Evolutionary conservation across 1,140 invertebrate species (phyloP).

Genomic region (Calosoma granatense): DNA sequence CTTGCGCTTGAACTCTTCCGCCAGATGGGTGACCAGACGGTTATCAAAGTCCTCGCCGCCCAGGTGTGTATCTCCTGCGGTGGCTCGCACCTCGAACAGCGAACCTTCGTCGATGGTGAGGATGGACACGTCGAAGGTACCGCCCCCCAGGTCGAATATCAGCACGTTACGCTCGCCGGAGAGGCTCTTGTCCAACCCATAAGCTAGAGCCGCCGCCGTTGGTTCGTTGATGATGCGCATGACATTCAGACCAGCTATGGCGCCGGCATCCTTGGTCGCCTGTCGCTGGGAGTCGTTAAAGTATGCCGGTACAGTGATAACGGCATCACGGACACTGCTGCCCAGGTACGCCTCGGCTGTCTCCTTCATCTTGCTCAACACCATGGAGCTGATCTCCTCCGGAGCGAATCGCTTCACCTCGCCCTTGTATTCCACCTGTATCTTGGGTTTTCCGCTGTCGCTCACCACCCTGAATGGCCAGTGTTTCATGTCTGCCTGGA

Average conservation of each 20-base stretch:
- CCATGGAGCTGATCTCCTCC: slow-evolving; percentile 54
- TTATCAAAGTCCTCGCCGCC: no score
- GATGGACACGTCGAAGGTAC: slow-evolving; percentile 59
- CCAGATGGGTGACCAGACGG: slow-evolving; percentile 56
- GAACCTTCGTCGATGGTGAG: no score
- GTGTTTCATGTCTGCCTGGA: no score
- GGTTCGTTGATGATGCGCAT: slow-evolving; percentile 49
- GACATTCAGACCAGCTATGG: slow-evolving; percentile 44
- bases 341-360: slow-evolving; percentile 38
- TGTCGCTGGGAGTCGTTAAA: no score
- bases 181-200: slow-evolving; percentile 48
- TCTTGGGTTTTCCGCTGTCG: slow-evolving; percentile 30
- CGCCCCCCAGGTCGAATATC: slow-evolving; percentile 43
- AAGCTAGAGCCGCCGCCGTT: slow-evolving; percentile 53
- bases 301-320: slow-evolving; percentile 36
- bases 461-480: no score
- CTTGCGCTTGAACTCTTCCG: slow-evolving; percentile 40
- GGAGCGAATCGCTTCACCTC: no score
- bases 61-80: slow-evolving; percentile 47
- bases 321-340: slow-evolving; percentile 23
- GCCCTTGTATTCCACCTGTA: slow-evolving; percentile 41
- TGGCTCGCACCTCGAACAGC: slow-evolving; percentile 59
- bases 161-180: slow-evolving; percentile 39
- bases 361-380: slow-evolving; percentile 73
- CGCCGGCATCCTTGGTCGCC: slow-evolving; percentile 50